These are phyloP conservation scores for Syngnathus floridae DNA, from an alignment of 2,113 vertebrate genomes.

Conservation along the genomic window DNA sequence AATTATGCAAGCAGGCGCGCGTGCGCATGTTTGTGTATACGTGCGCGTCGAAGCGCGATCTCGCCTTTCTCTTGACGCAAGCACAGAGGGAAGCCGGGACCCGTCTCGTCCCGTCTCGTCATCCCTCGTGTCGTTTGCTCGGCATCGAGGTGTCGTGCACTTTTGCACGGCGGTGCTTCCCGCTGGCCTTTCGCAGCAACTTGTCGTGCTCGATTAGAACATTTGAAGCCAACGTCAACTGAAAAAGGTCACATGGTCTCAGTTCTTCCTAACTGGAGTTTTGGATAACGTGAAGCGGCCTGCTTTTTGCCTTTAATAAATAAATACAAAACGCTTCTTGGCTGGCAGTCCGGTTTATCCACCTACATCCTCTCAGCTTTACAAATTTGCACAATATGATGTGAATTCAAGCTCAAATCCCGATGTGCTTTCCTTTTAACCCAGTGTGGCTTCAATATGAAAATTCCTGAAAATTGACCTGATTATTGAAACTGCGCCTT, in stretches of 20 bases:
- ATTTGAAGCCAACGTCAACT: slow-evolving; percentile 28
- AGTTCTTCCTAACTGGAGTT: slow-evolving; percentile 20
- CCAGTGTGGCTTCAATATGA: no score
- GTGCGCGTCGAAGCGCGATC: background rate
- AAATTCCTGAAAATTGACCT: no score
- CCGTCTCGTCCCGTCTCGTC: slow-evolving; percentile 3
- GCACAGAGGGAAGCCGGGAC: slow-evolving; percentile 30
- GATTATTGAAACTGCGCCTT: no score
- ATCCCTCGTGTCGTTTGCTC: background rate
- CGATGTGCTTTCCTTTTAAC: no score
- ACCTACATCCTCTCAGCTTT: background rate
- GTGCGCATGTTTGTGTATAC: background rate
- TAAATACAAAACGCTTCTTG: slow-evolving; percentile 13
- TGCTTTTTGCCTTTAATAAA: slow-evolving; percentile 27
- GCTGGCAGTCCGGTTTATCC: slow-evolving; percentile 6
- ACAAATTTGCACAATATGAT: slow-evolving; percentile 6
- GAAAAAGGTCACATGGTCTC: slow-evolving; percentile 35
- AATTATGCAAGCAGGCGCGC: slow-evolving; percentile 50
- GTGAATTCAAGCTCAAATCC: no score
- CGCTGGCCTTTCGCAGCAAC: slow-evolving; percentile 8
- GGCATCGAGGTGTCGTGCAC: background rate
- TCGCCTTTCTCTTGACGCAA: slow-evolving; percentile 38
- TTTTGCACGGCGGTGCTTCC: background rate
- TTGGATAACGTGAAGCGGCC: slow-evolving; percentile 16
- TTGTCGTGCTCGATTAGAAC: slow-evolving; percentile 25